Evolutionary conservation across 2,797 vertebrate genomes (phyloP), one percentile per base, ranked within the genome.

Genomic region (Atherinosoma microstoma): DNA sequence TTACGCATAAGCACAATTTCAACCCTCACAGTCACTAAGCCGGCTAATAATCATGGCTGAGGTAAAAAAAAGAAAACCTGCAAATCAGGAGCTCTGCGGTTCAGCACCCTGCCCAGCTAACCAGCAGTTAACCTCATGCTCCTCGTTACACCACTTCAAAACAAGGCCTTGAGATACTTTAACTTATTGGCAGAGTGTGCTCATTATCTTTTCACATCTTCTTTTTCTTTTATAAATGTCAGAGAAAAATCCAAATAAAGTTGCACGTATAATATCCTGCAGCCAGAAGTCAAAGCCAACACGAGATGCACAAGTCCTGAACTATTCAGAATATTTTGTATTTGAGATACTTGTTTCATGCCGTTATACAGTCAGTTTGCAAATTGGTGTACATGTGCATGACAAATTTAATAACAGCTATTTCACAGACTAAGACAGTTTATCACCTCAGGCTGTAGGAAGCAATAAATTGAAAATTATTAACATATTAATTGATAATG

Each of bases 1-100:
- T 72, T 72, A 51, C 54, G 45, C 58, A 2, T n/a, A 36, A 61
- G 42, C 18, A 27, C 62, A 42, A 74, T 51, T 35, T 75, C 40
- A 27, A 78, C 38, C 38, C 45, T 77, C 29, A 57, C 15, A 18
- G 78, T 60, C 70, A 58, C 30, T 20, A 45, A 20, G 4, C 64
- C 64, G 53, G 56, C 42, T 67, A 47, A 62, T 29, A 63, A 63
- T 58, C 49, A 13, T 16, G 51, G 4, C 9, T 54, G 51, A 13
- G 51, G 51, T 4, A 27, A 27, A 1, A 27, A 1, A 75, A 36
- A 40, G 45, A 54, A 18, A 45, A 45, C 15, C 16, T 18, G 15
- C 15, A 45, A 45, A 18, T 18, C 15, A 45, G 7, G 40, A 45
- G 24, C 13, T 62, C 27, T 30, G 60, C 13, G 59, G 49, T 56